Conservation (phyloP, 2,113 vertebrate genomes). For the Phalacrocorax brasilianus region DNA sequence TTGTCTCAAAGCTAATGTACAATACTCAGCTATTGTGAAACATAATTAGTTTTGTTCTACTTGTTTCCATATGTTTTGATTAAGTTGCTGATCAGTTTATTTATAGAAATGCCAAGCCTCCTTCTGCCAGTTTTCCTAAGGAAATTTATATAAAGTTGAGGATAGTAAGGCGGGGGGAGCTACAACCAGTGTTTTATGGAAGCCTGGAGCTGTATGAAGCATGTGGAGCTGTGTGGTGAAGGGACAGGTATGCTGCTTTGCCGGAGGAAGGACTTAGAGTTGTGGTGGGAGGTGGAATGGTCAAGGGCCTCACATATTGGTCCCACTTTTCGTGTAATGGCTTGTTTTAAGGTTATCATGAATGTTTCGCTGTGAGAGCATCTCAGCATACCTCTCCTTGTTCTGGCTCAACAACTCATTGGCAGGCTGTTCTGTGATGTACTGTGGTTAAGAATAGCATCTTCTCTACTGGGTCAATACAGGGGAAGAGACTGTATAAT, state of each 20-base stretch:
- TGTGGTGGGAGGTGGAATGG: not conserved
- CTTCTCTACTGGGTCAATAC: not conserved
- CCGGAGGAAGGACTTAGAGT: not conserved
- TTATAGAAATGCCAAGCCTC: not conserved
- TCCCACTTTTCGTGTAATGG: not conserved
- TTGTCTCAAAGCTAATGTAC: not conserved
- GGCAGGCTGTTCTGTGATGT: not conserved
- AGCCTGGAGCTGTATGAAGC: not conserved
- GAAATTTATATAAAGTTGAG: not conserved
- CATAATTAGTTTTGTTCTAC: not conserved
- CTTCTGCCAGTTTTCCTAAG: not conserved
- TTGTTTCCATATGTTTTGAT: not conserved
- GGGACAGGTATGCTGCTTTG: not conserved
- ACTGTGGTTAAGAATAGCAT: slow-evolving; percentile 1
- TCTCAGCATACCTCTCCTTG: not conserved
- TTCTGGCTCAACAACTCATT: not conserved
- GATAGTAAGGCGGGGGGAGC: not conserved
- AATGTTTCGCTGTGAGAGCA: not conserved
- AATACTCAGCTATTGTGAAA: not conserved
- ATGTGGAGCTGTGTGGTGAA: not conserved
- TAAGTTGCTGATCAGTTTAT: not conserved
- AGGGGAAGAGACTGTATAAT: not conserved
- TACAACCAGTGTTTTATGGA: not conserved
- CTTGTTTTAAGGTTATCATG: not conserved
- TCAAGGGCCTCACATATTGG: not conserved